Base-by-base conservation (phyloP, 2,113 vertebrate species). In the Saccopteryx bilineata region DNA sequence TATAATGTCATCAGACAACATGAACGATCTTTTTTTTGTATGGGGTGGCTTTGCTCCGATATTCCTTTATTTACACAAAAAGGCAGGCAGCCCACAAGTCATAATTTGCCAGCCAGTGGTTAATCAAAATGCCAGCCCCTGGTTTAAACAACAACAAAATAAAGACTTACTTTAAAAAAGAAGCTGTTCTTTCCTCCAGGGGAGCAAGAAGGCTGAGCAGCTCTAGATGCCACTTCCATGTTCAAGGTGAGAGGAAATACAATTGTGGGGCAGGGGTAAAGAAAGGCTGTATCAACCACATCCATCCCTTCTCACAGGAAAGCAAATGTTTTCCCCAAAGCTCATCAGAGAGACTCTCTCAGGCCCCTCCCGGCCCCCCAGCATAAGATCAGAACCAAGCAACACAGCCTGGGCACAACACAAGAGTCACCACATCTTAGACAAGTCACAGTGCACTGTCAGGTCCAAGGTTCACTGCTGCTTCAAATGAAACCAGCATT, bases 191-290 rank as follows among this genome's bases (percentile, higher is more conserved):
- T 81, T 24, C 24, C 52, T n/a, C 31, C 58, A 52, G 93, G 23
- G 80, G 56, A 66, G n/a, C 56, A 87, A 96, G 74, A 95, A 92
- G 26, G 28, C 17, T 46, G 28, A 23, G 48, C 1, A 66, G 33
- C 58, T 93, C 68, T 58, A 69, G n/a, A 69, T n/a, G 24, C 69
- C 60, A 87, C 10, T 87, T 54, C 28, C 21, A 50, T 48, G 65
- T 65, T 96, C 24, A 92, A 80, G 39, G 31, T 80, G 39, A 61
- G 46, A 87, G 86, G 81, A 85, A 82, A 17, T 46, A 17, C 31
- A 46, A 92, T 39, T 17, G 28, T 17, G 6, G 60, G 48, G 1
- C 15, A 3, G 3, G 11, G 2, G 9, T 8, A 14, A 2, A 58
- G 17, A 26, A 39, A 76, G 6, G 24, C 2, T 14, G 7, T 82